Percentiles rank a stretch among this genome's conserved stretches.
These are phyloP conservation scores for Montipora sp. DNA, from an alignment of 64 coral and sea anemone genomes.

Conservation along the genomic window DNA sequence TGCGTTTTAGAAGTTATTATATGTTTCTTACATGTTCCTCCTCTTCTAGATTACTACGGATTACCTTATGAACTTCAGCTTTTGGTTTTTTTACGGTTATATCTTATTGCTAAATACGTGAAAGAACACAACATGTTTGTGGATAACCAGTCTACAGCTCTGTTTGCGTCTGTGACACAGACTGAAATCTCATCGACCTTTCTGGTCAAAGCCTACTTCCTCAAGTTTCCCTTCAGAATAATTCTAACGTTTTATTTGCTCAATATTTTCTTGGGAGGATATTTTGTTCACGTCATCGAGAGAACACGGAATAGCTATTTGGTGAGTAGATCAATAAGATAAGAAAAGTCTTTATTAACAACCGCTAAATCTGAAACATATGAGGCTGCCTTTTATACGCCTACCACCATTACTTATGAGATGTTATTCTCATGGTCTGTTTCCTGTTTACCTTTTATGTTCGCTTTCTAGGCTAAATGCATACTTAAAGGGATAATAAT, in stretches of 20 bases:
- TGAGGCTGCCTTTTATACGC: no score
- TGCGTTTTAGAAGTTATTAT: constrained; percentile 69
- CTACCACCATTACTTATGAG: no score
- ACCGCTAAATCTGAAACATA: no score
- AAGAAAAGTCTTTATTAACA: no score
- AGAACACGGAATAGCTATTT: constrained; percentile 80
- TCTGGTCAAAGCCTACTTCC: constrained; percentile 92
- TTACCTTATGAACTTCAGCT: constrained; percentile 87
- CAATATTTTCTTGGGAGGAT: constrained; percentile 95
- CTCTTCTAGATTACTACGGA: constrained; percentile 62
- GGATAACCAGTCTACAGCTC: constrained; percentile 77
- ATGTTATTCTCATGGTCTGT: no score
- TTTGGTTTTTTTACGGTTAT: constrained; percentile 83
- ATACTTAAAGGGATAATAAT: no score
- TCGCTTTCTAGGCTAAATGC: no score
- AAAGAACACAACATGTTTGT: constrained; percentile 93
- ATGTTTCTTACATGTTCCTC: constrained; percentile 90
- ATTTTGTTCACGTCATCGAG: constrained; percentile 89
- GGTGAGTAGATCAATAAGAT: constrained; percentile 69
- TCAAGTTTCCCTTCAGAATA: constrained; percentile 84
- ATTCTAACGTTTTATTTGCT: constrained; percentile 93
- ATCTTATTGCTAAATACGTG: constrained; percentile 82
- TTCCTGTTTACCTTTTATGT: no score
- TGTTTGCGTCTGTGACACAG: constrained; percentile 92
- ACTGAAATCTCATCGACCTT: constrained; percentile 92